phyloP scores from a whole-genome alignment of 2,888 invertebrate species.

The Cephus runcator region DNA sequence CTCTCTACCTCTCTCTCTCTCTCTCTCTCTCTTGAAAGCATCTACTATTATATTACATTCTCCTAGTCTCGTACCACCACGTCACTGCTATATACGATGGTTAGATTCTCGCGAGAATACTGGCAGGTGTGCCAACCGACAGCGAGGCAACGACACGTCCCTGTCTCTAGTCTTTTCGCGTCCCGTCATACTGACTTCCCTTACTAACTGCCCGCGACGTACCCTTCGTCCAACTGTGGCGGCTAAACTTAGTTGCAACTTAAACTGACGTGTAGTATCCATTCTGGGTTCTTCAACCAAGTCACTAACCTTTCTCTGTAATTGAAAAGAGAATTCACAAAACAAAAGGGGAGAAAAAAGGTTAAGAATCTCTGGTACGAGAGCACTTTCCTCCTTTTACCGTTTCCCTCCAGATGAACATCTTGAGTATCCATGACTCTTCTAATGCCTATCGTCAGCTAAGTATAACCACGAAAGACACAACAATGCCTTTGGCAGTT shows the following conservation, averaged over 20 bases:
- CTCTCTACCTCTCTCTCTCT: background rate
- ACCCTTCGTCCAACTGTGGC: constrained; percentile 14
- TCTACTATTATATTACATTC: background rate
- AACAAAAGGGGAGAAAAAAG: background rate
- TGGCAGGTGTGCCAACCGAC: constrained; percentile 58
- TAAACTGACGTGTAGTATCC: background rate
- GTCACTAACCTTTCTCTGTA: background rate
- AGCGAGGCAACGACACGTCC: constrained; percentile 40
- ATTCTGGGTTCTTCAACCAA: background rate
- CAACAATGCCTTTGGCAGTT: constrained; percentile 46
- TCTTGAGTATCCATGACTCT: constrained; percentile 15
- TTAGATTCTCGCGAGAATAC: constrained; percentile 35
- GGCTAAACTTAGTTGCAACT: constrained; percentile 47
- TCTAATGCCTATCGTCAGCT: constrained; percentile 21
- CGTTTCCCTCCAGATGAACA: background rate
- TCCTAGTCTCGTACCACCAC: background rate
- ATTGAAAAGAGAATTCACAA: background rate
- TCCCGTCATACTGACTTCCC: constrained; percentile 37
- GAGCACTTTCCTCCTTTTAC: background rate
- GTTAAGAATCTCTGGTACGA: background rate
- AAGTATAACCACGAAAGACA: constrained; percentile 34
- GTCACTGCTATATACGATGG: background rate
- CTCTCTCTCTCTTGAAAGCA: background rate
- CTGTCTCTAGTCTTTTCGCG: constrained; percentile 41
- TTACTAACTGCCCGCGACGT: constrained; percentile 34